These are phyloP conservation scores for Orchestia grillus DNA, from an alignment of 1,140 invertebrate species.

Conservation along the genomic window DNA sequence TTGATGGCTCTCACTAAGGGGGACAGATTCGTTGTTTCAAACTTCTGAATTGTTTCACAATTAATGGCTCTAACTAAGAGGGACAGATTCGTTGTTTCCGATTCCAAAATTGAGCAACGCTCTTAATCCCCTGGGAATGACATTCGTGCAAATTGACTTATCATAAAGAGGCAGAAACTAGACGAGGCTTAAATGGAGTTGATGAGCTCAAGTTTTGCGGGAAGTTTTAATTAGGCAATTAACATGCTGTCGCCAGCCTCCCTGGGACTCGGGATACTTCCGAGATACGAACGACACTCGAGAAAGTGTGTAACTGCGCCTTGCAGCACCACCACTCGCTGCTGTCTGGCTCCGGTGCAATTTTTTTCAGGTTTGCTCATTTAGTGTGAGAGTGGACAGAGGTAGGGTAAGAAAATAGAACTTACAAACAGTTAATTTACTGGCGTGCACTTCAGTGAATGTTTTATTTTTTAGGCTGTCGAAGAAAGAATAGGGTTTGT, in stretches of 20 bases:
- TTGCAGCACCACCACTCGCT: not conserved
- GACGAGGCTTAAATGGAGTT: conserved; percentile 20
- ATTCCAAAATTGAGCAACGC: not conserved
- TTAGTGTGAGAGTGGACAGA: not conserved
- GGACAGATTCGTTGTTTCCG: not conserved
- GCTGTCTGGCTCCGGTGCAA: not conserved
- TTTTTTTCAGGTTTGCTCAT: not conserved
- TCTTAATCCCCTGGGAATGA: not conserved
- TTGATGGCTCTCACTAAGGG: not conserved
- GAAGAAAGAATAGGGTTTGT: no score
- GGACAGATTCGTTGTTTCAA: no score
- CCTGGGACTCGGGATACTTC: not conserved
- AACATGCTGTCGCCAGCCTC: not conserved
- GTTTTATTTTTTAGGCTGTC: no score
- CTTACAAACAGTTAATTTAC: no score
- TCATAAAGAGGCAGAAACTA: conserved; percentile 31
- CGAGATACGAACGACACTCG: not conserved
- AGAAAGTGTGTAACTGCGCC: not conserved
- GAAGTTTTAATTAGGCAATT: conserved; percentile 32
- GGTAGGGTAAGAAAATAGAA: no score
- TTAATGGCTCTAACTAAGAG: not conserved
- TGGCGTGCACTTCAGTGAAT: no score
- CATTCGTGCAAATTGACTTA: conserved; percentile 35
- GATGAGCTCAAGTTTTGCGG: conserved; percentile 27
- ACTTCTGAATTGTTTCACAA: not conserved